Percentiles rank a stretch among this genome's conserved stretches.
Evolutionary conservation across 2,888 invertebrate genomes (phyloP).

Genomic region (Palloptera scutellata): DNA sequence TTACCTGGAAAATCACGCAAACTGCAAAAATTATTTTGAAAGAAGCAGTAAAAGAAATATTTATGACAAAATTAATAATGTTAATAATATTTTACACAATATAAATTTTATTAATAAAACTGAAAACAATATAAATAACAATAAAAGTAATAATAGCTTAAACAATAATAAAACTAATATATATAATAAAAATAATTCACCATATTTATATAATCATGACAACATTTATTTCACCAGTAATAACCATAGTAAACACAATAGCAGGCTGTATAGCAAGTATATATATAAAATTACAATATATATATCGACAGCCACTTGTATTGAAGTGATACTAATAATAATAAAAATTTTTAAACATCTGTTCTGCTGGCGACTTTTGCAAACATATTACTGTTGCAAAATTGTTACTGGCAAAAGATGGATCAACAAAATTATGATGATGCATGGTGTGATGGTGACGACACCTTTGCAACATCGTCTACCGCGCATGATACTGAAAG

Average conservation of each 20-base stretch:
- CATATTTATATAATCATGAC: background rate
- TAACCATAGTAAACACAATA: background rate
- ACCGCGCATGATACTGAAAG: background rate
- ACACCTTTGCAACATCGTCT: background rate
- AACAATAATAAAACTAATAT: background rate
- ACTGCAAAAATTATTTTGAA: too few relatives aligned
- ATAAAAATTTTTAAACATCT: background rate
- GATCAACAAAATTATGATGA: slow-evolving; percentile 2
- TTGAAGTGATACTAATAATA: slow-evolving; percentile 12
- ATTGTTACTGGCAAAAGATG: background rate
- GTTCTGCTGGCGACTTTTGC: slow-evolving; percentile 10
- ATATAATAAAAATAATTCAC: background rate
- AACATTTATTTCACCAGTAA: slow-evolving; percentile 8
- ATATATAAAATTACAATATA: slow-evolving; percentile 11
- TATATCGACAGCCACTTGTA: slow-evolving; percentile 7
- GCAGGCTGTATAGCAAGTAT: slow-evolving; percentile 2
- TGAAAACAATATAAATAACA: background rate
- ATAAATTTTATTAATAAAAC: background rate
- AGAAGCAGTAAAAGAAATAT: too few relatives aligned
- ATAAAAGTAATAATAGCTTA: background rate
- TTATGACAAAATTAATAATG: background rate
- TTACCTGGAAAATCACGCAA: too few relatives aligned
- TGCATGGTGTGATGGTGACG: background rate
- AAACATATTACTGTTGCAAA: background rate
- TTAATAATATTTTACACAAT: background rate